A percentile compares a stretch with the other conserved stretches of the same genome.
These are phyloP conservation scores for Propithecus perrieri DNA, from an alignment of 2,797 vertebrate species.

Conservation along the genomic window DNA sequence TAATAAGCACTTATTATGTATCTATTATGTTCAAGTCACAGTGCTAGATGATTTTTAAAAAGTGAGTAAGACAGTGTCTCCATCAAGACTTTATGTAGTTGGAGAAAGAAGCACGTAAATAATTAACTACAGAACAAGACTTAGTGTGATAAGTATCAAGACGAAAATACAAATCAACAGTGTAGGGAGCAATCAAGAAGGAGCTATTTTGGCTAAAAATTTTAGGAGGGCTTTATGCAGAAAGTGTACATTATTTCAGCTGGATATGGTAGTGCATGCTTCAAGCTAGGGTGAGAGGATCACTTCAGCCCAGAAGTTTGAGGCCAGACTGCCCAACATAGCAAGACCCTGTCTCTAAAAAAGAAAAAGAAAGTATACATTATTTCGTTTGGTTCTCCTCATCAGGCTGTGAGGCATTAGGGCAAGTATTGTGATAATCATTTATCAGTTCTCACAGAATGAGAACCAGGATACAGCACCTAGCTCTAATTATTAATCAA, in stretches of 20 bases:
- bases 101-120: neutral
- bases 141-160: neutral
- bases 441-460: neutral
- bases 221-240: neutral
- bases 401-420: neutral
- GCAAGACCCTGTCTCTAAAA: neutral
- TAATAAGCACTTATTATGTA: constrained; percentile 44
- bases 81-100: constrained; percentile 18
- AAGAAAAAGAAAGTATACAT: neutral
- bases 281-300: neutral
- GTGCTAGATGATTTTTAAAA: constrained; percentile 9
- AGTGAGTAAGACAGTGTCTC: neutral
- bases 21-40: constrained; percentile 28
- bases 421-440: neutral
- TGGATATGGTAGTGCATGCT: neutral
- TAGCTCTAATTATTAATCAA: neutral
- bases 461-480: neutral
- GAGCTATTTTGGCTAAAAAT: neutral
- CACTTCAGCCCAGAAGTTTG: neutral
- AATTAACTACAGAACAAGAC: neutral
- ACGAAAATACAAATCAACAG: neutral
- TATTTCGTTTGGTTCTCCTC: neutral
- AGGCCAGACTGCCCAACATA: neutral
- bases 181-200: neutral
- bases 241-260: neutral